phyloP scores from a whole-genome alignment of 2,888 invertebrate genomes.

The Scaptomyza cyrtandrae region DNA sequence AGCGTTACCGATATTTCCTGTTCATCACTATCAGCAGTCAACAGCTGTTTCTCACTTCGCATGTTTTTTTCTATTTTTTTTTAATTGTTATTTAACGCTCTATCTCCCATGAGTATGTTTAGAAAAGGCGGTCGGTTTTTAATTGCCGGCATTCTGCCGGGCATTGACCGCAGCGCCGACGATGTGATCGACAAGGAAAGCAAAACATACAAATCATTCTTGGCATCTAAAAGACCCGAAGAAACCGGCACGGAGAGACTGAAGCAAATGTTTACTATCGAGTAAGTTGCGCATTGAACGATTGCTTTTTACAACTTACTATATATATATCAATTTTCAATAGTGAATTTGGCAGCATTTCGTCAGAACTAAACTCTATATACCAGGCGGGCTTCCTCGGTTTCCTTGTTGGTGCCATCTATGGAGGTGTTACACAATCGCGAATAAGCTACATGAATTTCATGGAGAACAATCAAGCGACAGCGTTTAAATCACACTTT shows the following conservation, averaged over 20 bases:
- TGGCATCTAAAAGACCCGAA: constrained; percentile 58
- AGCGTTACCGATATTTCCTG: not conserved
- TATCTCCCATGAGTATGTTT: constrained; percentile 65
- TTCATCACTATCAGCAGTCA: constrained; percentile 9
- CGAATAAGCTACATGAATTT: constrained; percentile 88
- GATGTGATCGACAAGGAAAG: constrained; percentile 71
- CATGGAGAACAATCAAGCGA: constrained; percentile 90
- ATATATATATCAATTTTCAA: not conserved
- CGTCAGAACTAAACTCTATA: constrained; percentile 87
- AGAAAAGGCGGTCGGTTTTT: constrained; percentile 63
- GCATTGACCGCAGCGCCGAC: constrained; percentile 52
- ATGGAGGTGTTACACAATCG: constrained; percentile 88
- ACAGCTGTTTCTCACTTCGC: constrained; percentile 56
- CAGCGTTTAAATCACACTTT: constrained; percentile 87
- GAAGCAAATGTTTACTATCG: constrained; percentile 81
- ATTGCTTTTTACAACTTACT: not conserved
- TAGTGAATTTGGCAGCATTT: constrained; percentile 88
- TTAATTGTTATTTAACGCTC: constrained; percentile 59
- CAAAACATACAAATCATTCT: constrained; percentile 79
- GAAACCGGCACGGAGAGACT: constrained; percentile 83
- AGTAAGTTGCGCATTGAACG: constrained; percentile 66
- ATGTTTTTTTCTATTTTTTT: constrained; percentile 34
- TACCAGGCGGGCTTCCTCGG: constrained; percentile 87
- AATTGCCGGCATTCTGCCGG: constrained; percentile 74
- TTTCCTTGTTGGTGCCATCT: constrained; percentile 87